Conservation (phyloP, 2,797 vertebrate species). For the Telmatherina bonti region DNA sequence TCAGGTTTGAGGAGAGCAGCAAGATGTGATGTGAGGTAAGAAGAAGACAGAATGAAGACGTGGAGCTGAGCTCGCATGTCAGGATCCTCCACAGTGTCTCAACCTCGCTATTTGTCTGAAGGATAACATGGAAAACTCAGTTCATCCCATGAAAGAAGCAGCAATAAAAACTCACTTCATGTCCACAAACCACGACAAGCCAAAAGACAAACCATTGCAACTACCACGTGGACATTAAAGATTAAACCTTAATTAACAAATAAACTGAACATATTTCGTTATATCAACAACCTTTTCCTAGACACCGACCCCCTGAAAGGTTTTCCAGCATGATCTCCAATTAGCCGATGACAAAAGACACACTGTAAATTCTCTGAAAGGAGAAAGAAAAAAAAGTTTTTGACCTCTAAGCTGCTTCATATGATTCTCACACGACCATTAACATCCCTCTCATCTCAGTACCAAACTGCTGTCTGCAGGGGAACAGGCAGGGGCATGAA, state of each 20-base stretch:
- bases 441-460: conserved; percentile 37
- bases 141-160: too few species aligned
- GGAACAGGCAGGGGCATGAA: conserved; percentile 1
- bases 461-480: conserved; percentile 27
- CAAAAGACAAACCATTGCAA: too few species aligned
- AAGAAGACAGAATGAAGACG: too few species aligned
- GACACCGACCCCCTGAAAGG: not conserved
- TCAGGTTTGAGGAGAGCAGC: not conserved
- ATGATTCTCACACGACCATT: conserved; percentile 84
- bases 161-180: too few species aligned
- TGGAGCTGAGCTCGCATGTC: too few species aligned
- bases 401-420: conserved; percentile 84
- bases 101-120: too few species aligned
- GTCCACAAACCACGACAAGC: too few species aligned
- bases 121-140: too few species aligned
- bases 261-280: too few species aligned
- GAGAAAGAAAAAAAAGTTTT: not conserved
- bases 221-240: too few species aligned
- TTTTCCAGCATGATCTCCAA: conserved; percentile 7
- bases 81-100: too few species aligned
- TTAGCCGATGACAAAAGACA: conserved; percentile 19
- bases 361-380: conserved; percentile 25
- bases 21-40: not conserved
- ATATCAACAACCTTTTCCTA: not conserved
- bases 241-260: too few species aligned